These are phyloP conservation scores for Danio tinwini DNA, from an alignment of 2,797 vertebrate species.

Conservation along the genomic window DNA sequence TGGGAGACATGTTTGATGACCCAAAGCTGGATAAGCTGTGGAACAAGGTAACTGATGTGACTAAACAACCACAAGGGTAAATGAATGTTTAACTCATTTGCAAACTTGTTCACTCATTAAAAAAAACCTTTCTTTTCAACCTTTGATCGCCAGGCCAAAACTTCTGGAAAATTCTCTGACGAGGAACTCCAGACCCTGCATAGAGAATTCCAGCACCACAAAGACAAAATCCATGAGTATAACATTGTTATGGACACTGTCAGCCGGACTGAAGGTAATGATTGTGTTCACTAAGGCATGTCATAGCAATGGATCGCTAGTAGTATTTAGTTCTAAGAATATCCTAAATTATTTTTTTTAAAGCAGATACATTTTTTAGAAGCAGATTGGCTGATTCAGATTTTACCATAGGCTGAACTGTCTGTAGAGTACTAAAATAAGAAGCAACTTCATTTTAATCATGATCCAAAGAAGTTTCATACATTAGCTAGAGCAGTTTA, in stretches of 20 bases:
- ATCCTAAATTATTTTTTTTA: too few species aligned
- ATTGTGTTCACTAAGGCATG: background rate
- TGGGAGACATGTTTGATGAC: slow-evolving; percentile 87
- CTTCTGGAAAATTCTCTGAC: slow-evolving; percentile 89
- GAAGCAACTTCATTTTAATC: too few species aligned
- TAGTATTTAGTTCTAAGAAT: background rate
- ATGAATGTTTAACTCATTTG: slow-evolving; percentile 17
- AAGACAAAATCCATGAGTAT: slow-evolving; percentile 91
- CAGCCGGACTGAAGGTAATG: slow-evolving; percentile 89
- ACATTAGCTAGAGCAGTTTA: too few species aligned
- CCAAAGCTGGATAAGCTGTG: slow-evolving; percentile 94
- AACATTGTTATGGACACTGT: slow-evolving; percentile 89
- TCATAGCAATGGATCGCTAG: background rate
- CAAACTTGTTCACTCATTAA: background rate
- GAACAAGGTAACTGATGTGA: slow-evolving; percentile 85
- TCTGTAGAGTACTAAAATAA: too few species aligned
- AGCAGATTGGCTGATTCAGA: too few species aligned
- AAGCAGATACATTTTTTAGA: too few species aligned
- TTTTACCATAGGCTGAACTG: too few species aligned
- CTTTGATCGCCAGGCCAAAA: slow-evolving; percentile 81
- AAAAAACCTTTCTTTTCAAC: background rate
- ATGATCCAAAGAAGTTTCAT: too few species aligned
- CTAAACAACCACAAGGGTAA: background rate
- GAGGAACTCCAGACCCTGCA: slow-evolving; percentile 89
- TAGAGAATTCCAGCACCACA: slow-evolving; percentile 93